Evolutionary conservation across 2,113 vertebrate species (phyloP), one percentile per base, ranked within the genome.

Genomic region (Cheirogaleus medius): DNA sequence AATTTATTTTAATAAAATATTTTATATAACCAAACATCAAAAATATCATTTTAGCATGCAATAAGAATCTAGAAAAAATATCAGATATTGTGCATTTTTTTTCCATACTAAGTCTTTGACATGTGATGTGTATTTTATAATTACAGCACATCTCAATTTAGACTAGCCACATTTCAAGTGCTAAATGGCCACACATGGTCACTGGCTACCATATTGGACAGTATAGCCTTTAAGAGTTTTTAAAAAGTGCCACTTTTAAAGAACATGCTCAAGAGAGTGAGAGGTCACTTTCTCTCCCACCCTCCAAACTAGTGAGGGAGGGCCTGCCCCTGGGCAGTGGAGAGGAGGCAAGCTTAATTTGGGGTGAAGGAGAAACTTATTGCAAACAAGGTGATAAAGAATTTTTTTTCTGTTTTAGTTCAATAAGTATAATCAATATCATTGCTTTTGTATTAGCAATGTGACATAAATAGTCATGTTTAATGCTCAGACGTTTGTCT

Each of bases 1-100:
- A 71, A 63, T 80, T 73, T 91, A 80, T n/a, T 86, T 80, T 39
- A 80, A 54, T 60, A 73, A 81, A 95, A 86, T 60, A 73, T n/a
- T 32, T 29, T 73, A 14, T 73, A 23, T 64, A 64, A 80, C 17
- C n/a, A 34, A 64, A 44, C 76, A 71, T 76, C 14, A 49, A 73
- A 82, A 88, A 82, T 88, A 86, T 66, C 34, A 37, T 39, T 87
- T 68, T n/a, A 83, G 3, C 47, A 21, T 44, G 1, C 29, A 49
- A 74, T 80, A 44, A 80, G n/a, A 37, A n/a, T n/a, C 49, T 77
- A 64, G 56, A 37, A 81, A 82, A 86, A 66, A 66, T 56, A 10
- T 23, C 27, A 82, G 37, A 39, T 47, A n/a, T 66, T 39, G 47
- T 88, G 17, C 11, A 23, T 88, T 85, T 39, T 47, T 71, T 44